phyloP scores from a whole-genome alignment of 1,140 invertebrate species.

The Magallana gigas region DNA sequence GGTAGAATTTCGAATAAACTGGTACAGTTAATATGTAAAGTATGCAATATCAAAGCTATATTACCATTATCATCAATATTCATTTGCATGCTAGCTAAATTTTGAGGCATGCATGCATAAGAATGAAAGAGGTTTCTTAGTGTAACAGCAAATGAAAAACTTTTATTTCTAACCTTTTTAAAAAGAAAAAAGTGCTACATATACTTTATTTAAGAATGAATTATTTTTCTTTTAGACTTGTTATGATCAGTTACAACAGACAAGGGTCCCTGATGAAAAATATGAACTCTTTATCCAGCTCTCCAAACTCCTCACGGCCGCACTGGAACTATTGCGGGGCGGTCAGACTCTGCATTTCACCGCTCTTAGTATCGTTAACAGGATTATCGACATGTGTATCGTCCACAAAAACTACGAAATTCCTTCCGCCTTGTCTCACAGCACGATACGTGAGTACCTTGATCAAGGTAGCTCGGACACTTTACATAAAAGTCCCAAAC shows the following conservation, averaged over 20 bases:
- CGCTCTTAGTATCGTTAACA: conserved; percentile 83
- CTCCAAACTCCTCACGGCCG: conserved; percentile 80
- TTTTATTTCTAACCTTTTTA: no score
- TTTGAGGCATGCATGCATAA: no score
- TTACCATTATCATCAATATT: no score
- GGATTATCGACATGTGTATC: conserved; percentile 82
- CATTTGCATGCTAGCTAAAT: no score
- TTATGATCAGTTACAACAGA: conserved; percentile 70
- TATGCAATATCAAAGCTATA: no score
- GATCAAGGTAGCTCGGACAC: conserved; percentile 17
- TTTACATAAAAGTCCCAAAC: conserved; percentile 52
- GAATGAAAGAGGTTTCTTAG: no score
- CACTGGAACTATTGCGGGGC: conserved; percentile 81
- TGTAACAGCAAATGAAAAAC: no score
- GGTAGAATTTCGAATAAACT: no score
- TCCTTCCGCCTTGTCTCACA: conserved; percentile 44
- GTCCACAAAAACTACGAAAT: conserved; percentile 74
- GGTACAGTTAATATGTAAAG: no score
- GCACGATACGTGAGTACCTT: background rate
- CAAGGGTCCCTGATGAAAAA: conserved; percentile 62
- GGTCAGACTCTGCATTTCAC: conserved; percentile 84
- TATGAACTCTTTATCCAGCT: conserved; percentile 78
- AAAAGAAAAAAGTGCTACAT: no score
- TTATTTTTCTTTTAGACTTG: conserved; percentile 71
- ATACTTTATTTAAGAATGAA: background rate